A percentile compares a stretch with the other conserved stretches of the same genome.
These are phyloP conservation scores for Pseudobourletiella spinata DNA, from an alignment of 1,140 invertebrate genomes.

Conservation along the genomic window DNA sequence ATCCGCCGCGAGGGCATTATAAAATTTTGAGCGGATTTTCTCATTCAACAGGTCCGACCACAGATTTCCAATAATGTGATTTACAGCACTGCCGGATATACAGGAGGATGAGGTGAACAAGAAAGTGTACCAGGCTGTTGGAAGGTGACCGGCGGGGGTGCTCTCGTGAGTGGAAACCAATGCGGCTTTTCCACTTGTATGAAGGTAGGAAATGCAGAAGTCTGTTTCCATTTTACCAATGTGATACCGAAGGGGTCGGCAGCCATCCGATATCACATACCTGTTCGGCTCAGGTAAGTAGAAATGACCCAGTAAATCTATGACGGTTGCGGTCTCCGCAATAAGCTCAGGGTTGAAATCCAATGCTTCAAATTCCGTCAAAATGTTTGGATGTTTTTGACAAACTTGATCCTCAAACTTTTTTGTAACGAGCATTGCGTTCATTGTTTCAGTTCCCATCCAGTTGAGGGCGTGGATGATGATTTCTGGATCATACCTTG, in stretches of 20 bases:
- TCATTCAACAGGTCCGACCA: neutral
- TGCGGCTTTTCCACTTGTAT: neutral
- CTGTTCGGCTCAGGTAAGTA: neutral
- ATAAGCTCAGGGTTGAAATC: neutral
- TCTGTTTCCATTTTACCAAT: neutral
- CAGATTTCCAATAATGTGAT: neutral
- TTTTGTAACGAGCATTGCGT: neutral
- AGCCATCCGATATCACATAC: neutral
- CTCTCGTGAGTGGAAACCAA: neutral
- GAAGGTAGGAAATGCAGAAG: neutral
- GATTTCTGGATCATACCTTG: neutral
- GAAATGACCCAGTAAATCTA: neutral
- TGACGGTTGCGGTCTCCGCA: too few relatives aligned
- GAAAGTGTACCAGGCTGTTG: neutral
- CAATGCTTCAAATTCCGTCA: neutral
- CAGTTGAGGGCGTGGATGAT: neutral
- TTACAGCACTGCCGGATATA: neutral
- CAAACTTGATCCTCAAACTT: neutral
- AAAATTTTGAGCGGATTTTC: neutral
- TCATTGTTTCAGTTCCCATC: neutral
- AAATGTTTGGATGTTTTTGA: neutral
- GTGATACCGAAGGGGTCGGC: neutral
- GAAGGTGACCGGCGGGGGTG: neutral
- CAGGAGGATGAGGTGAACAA: neutral
- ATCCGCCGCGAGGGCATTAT: neutral